phyloP scores from a whole-genome alignment of 2,113 vertebrate genomes.

The Heterotilapia buettikoferi region DNA sequence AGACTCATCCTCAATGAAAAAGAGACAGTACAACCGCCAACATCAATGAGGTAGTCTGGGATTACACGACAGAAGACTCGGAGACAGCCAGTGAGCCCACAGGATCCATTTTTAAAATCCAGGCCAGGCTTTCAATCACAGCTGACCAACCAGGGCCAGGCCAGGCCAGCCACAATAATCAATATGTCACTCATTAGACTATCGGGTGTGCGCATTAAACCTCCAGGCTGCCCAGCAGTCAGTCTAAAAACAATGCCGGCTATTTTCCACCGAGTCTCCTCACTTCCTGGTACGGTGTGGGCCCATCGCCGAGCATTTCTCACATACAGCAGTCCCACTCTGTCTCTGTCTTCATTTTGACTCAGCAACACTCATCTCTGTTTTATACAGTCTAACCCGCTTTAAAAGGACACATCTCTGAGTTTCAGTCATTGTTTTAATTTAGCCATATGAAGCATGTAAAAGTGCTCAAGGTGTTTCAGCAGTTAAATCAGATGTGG shows the following conservation, averaged over 20 bases:
- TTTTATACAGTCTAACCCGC: neutral
- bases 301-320: constrained; percentile 40
- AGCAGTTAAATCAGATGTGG: neutral
- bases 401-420: neutral
- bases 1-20: neutral
- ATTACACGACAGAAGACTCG: neutral
- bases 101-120: neutral
- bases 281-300: constrained; percentile 72
- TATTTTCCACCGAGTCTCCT: constrained; percentile 51
- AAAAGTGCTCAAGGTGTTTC: neutral
- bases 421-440: neutral
- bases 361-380: neutral
- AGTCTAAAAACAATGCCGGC: constrained; percentile 63
- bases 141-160: constrained; percentile 10
- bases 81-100: neutral
- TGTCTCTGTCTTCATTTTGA: neutral
- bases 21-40: neutral
- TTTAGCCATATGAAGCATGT: neutral
- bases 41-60: neutral
- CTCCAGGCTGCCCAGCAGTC: constrained; percentile 21
- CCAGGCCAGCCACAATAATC: constrained; percentile 15
- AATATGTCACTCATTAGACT: constrained; percentile 29
- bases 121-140: neutral
- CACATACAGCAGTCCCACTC: constrained; percentile 48
- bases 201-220: neutral